Percentiles rank a stretch among this genome's conserved stretches.
phyloP scores from a whole-genome alignment of 2,113 vertebrate species.

The Hirundichthys speculiger region DNA sequence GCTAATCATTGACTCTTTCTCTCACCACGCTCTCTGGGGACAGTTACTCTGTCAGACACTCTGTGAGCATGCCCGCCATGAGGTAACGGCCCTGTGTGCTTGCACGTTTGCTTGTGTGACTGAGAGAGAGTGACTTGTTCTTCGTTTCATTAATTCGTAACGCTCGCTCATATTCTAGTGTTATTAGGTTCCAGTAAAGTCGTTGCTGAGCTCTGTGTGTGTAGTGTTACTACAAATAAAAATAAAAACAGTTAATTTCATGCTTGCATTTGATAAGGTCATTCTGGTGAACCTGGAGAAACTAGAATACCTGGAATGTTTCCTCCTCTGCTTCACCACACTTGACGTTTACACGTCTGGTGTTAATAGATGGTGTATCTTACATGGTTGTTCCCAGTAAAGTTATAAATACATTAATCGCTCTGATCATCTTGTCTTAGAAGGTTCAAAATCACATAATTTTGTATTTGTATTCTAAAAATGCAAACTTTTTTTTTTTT shows the following conservation, averaged over 20 bases:
- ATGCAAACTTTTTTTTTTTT: neutral
- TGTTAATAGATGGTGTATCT: neutral
- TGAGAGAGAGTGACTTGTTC: neutral
- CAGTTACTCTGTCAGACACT: constrained; percentile 95
- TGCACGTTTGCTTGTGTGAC: constrained; percentile 2
- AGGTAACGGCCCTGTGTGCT: constrained; percentile 85
- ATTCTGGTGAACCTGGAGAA: constrained; percentile 1
- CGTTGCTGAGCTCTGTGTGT: neutral
- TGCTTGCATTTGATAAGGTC: neutral
- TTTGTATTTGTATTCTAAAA: neutral
- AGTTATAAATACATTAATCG: too few species aligned
- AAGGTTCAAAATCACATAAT: neutral
- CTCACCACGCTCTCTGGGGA: constrained; percentile 78
- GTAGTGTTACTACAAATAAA: neutral
- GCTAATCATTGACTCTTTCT: constrained; percentile 75
- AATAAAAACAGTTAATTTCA: neutral
- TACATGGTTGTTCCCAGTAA: too few species aligned
- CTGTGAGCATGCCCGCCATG: constrained; percentile 98
- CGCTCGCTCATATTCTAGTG: neutral
- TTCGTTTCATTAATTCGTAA: neutral
- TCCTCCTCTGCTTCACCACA: neutral
- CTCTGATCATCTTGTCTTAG: too few species aligned
- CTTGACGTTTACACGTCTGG: neutral
- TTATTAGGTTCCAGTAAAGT: neutral
- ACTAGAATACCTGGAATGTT: neutral